phyloP scores from a whole-genome alignment of 2,797 vertebrate species.

The Microhierax caerulescens region DNA sequence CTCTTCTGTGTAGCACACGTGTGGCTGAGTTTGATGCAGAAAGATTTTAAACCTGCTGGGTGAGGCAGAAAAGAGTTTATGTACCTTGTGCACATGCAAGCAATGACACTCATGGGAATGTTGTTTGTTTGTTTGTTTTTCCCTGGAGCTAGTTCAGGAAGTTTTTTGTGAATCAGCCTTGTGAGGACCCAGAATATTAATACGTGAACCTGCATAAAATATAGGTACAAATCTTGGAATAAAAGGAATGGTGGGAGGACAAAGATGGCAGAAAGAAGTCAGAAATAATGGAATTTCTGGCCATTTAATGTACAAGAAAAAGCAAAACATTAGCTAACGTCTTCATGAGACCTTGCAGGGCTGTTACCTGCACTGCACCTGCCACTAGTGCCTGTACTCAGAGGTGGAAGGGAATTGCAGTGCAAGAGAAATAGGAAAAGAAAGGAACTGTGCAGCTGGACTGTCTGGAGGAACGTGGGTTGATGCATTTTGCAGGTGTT shows the following conservation, averaged over 20 bases:
- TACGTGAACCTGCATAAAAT: neutral
- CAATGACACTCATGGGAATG: neutral
- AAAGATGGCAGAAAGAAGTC: neutral
- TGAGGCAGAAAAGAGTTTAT: neutral
- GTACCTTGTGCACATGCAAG: neutral
- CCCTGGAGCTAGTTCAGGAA: neutral
- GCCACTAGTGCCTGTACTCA: neutral
- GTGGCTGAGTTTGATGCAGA: neutral
- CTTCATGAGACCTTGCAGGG: neutral
- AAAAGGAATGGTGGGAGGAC: neutral
- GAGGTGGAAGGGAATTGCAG: neutral
- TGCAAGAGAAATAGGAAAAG: neutral
- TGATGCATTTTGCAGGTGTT: neutral
- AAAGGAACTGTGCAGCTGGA: neutral
- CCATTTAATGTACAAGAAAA: neutral
- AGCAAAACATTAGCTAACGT: neutral
- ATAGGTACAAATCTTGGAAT: neutral
- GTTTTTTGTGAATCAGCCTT: neutral
- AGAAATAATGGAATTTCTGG: neutral
- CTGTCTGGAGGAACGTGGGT: neutral
- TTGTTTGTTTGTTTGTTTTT: neutral
- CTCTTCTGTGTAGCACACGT: neutral
- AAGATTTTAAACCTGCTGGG: neutral
- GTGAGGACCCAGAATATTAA: neutral
- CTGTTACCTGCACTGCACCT: neutral